A percentile compares a stretch with the other conserved stretches of the same genome.
These are phyloP conservation scores for Aldrovandia affinis DNA, from an alignment of 2,797 vertebrate genomes.

Conservation along the genomic window DNA sequence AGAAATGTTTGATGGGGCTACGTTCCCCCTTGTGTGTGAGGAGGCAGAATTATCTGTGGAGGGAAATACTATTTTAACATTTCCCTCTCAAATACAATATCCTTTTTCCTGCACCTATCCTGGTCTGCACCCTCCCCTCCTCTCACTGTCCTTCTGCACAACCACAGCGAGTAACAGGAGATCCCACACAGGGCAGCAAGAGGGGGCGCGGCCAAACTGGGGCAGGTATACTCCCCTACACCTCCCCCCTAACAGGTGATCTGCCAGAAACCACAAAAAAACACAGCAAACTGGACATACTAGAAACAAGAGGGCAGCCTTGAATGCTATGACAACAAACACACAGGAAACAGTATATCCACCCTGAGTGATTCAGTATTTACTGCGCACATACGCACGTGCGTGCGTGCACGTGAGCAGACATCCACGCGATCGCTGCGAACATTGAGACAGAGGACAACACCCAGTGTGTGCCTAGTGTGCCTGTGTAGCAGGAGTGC, in stretches of 20 bases:
- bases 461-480: background rate
- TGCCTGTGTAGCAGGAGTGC: background rate
- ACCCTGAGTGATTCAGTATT: background rate
- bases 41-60: constrained; percentile 40
- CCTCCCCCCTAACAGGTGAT: background rate
- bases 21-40: constrained; percentile 17
- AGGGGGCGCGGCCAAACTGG: background rate
- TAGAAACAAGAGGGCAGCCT: background rate
- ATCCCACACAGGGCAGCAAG: background rate
- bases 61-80: constrained; percentile 56
- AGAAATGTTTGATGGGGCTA: background rate
- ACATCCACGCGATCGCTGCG: background rate
- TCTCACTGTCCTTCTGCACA: constrained; percentile 16
- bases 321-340: background rate
- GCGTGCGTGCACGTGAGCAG: background rate
- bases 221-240: background rate
- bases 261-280: background rate
- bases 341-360: background rate
- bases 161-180: background rate
- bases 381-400: background rate
- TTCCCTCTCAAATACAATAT: constrained; percentile 51
- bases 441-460: background rate
- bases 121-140: constrained; percentile 48
- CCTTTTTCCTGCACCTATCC: constrained; percentile 59
- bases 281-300: background rate